These are phyloP conservation scores for Solenopsis invicta DNA, from an alignment of 1,140 invertebrate genomes.

Conservation along the genomic window DNA sequence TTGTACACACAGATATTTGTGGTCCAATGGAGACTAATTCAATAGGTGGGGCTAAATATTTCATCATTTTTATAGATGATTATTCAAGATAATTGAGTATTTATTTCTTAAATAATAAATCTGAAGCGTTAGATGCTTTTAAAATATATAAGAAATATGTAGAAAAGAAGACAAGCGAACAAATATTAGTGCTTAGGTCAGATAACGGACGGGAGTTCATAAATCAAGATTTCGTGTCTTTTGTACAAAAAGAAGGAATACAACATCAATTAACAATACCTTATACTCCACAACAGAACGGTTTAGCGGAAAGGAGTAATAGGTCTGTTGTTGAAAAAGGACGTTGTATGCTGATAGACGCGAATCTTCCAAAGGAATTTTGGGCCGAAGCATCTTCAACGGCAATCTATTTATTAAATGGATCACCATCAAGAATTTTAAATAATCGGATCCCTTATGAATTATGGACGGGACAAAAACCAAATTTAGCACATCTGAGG, in stretches of 20 bases:
- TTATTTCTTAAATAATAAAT: conserved; percentile 4
- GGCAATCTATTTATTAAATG: conserved; percentile 73
- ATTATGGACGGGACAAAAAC: conserved; percentile 83
- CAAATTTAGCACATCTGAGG: conserved; percentile 83
- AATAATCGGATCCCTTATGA: conserved; percentile 83
- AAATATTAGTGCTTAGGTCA: conserved; percentile 49
- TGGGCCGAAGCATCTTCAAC: conserved; percentile 80
- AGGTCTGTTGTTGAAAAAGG: conserved; percentile 76
- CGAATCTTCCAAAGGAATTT: conserved; percentile 62
- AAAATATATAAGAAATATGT: conserved; percentile 40
- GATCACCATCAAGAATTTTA: conserved; percentile 75
- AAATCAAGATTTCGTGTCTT: conserved; percentile 63
- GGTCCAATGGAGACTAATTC: background rate
- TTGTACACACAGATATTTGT: background rate
- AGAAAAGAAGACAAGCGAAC: conserved; percentile 56
- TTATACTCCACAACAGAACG: conserved; percentile 82
- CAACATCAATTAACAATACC: conserved; percentile 71
- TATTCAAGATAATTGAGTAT: background rate
- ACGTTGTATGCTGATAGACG: conserved; percentile 54
- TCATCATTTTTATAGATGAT: background rate
- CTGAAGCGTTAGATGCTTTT: background rate
- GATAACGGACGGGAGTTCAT: conserved; percentile 76
- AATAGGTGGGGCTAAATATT: background rate
- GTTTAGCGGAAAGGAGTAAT: conserved; percentile 80
- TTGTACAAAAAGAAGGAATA: conserved; percentile 63